Evolutionary conservation across 2,888 invertebrate genomes (phyloP), one percentile per base, ranked within the genome.

Genomic region (Hoplodrina blanda): DNA sequence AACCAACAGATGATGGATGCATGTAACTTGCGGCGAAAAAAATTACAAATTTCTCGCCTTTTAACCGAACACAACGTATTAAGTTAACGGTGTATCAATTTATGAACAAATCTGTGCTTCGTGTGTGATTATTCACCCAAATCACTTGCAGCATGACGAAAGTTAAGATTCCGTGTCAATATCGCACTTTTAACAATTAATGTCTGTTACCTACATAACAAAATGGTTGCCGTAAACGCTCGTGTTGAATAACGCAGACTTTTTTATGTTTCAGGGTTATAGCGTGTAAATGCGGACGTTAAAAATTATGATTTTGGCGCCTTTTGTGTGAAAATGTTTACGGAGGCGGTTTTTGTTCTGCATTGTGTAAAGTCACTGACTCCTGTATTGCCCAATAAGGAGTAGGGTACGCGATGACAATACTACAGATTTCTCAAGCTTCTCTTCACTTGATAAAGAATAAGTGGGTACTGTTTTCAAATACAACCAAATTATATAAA

Each of bases 41-140:
- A 92, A 93, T 91, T 93, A 93, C 90, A 87, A 90, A 93, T 94
- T 94, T 94, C 92, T 89, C 93, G 93, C 92, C 89, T 91, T 90
- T 93, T 92, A 92, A 84, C 88, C 85, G 86, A 88, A 90, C 84
- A 88, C 84, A 78, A 84, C 85, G 88, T 91, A 91, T 94, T 94
- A 94, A 88, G 88, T 83, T 93, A 93, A 93, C 94, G 93, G 94
- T 89, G 73, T 86, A 82, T 82, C 87, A 89, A 90, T 90, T 89
- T 89, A 86, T 86, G 85, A 87, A 89, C 88, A 89, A 89, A 90
- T 85, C 80, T 82, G 73, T 85, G 84, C 83, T 88, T 87, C 85
- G 81, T 87, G 84, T 82, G 73, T 76, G 78, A 82, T 84, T 83
- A 84, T 80, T 84, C 73, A 78, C 78, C 69, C 78, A 80, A 88